These are phyloP conservation scores for Drosophila setifemur DNA, from an alignment of 1,140 invertebrate genomes.

Conservation along the genomic window DNA sequence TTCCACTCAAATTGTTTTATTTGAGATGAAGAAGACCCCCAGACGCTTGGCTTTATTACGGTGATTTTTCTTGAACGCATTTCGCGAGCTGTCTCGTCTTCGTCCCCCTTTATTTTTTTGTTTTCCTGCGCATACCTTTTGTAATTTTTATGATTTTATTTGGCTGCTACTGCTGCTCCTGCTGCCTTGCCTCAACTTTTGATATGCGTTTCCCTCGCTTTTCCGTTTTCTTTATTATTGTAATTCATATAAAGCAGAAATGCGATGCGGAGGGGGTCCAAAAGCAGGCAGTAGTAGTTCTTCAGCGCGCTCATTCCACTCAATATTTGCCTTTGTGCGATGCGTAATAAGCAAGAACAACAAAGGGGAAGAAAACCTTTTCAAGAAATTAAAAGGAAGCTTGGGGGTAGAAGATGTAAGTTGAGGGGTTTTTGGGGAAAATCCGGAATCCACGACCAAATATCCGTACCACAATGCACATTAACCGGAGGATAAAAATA, in stretches of 20 bases:
- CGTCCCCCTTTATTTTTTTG: slow-evolving; percentile 29
- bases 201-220: slow-evolving; percentile 53
- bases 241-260: slow-evolving; percentile 65
- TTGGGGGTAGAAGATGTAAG: slow-evolving; percentile 7
- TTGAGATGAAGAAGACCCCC: slow-evolving; percentile 44
- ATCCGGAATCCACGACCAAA: slow-evolving; percentile 26
- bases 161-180: no score
- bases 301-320: slow-evolving; percentile 5
- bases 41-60: slow-evolving; percentile 72
- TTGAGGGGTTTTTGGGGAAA: not conserved
- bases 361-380: slow-evolving; percentile 56
- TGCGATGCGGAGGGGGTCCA: not conserved
- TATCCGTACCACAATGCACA: slow-evolving; percentile 49
- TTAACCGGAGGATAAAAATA: not conserved
- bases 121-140: slow-evolving; percentile 62
- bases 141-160: slow-evolving; percentile 81
- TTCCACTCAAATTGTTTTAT: slow-evolving; percentile 81
- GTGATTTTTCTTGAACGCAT: slow-evolving; percentile 79
- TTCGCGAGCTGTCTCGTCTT: slow-evolving; percentile 57
- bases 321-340: slow-evolving; percentile 36
- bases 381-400: slow-evolving; percentile 71
- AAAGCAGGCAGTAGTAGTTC: slow-evolving; percentile 35
- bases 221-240: slow-evolving; percentile 69
- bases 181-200: slow-evolving; percentile 32
- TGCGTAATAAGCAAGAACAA: slow-evolving; percentile 53